Percentiles rank a stretch among this genome's conserved stretches.
phyloP scores from a whole-genome alignment of 1,140 invertebrate genomes.

The Apis dorsata region DNA sequence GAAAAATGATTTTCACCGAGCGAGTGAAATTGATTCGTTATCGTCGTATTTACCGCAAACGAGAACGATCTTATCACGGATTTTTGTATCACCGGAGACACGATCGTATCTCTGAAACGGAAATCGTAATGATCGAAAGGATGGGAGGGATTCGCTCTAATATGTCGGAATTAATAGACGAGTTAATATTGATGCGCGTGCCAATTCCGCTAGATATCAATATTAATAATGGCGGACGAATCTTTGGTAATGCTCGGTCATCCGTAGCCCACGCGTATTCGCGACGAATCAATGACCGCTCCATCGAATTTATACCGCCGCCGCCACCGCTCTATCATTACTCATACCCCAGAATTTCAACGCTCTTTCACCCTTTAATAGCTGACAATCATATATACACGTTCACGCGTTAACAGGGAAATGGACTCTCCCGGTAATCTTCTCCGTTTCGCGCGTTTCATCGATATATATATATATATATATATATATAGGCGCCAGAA shows the following conservation, averaged over 20 bases:
- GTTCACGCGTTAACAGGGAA: slow-evolving; percentile 9
- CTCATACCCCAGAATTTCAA: slow-evolving; percentile 17
- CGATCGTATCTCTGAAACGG: neutral
- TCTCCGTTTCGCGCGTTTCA: neutral
- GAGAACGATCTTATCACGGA: too few species aligned
- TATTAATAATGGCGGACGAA: slow-evolving; percentile 27
- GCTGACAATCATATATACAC: slow-evolving; percentile 10
- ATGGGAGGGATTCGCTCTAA: neutral
- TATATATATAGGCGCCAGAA: too few species aligned
- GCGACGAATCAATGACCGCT: slow-evolving; percentile 8
- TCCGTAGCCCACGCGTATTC: neutral
- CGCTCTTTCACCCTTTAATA: slow-evolving; percentile 35
- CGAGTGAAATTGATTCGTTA: neutral
- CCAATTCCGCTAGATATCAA: slow-evolving; percentile 33
- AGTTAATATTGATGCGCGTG: slow-evolving; percentile 33
- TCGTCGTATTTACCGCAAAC: neutral
- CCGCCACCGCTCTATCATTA: slow-evolving; percentile 32
- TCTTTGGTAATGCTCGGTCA: slow-evolving; percentile 16
- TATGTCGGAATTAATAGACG: slow-evolving; percentile 31
- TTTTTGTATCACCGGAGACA: too few species aligned
- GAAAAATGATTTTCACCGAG: neutral
- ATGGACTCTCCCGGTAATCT: neutral
- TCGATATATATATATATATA: neutral
- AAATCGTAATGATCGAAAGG: too few species aligned
- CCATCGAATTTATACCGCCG: slow-evolving; percentile 24